These are phyloP conservation scores for Bibio marci DNA, from an alignment of 2,888 invertebrate species.

Conservation along the genomic window DNA sequence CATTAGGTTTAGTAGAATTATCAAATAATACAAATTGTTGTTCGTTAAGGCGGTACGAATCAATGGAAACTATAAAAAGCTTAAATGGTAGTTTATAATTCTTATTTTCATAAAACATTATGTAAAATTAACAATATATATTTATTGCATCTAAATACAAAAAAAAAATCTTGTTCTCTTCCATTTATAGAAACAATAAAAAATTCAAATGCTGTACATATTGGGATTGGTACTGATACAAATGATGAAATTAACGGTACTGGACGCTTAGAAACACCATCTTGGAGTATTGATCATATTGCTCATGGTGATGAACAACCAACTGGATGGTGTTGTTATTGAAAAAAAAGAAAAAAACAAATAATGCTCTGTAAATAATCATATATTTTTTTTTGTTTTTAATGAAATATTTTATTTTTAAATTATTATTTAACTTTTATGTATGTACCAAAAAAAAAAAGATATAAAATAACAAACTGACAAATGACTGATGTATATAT, in stretches of 20 bases:
- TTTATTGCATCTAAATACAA: neutral
- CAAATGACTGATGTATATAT: no score
- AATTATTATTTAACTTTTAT: no score
- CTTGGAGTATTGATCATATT: conserved; percentile 44
- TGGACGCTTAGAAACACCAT: conserved; percentile 43
- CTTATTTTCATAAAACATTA: conserved; percentile 22
- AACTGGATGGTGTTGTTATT: conserved; percentile 42
- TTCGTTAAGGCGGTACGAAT: conserved; percentile 43
- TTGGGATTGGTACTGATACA: conserved; percentile 31
- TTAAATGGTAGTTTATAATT: conserved; percentile 8
- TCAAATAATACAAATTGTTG: conserved; percentile 31
- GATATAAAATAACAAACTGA: no score
- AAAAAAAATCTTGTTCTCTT: neutral
- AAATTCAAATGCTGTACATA: conserved; percentile 15
- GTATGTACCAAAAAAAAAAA: no score
- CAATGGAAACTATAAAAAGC: conserved; percentile 27
- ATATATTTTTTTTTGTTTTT: no score
- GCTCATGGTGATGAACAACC: conserved; percentile 48
- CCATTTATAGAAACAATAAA: conserved; percentile 5
- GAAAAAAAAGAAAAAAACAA: no score
- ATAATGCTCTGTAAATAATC: no score
- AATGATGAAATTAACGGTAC: conserved; percentile 40
- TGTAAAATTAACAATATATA: conserved; percentile 18
- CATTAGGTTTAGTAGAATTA: conserved; percentile 40
- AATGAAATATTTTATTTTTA: no score